Percentiles rank a stretch among this genome's conserved stretches.
Evolutionary conservation across 2,113 vertebrate genomes (phyloP).

Genomic region (Isichthys henryi): DNA sequence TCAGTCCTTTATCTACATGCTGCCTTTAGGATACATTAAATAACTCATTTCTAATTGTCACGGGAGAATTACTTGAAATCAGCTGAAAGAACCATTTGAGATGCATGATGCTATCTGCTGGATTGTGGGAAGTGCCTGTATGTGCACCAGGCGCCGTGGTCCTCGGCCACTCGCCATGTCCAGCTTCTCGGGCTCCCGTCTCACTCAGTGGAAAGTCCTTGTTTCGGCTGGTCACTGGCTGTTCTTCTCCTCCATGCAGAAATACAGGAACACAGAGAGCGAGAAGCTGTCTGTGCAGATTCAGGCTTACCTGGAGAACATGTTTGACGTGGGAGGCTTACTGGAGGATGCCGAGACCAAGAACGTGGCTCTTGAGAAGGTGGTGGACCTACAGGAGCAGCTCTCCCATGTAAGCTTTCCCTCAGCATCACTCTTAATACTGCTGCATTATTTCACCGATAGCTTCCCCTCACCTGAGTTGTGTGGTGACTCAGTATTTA

Average conservation of each 20-base stretch:
- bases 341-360: slow-evolving; percentile 95
- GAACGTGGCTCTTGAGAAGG: slow-evolving; percentile 94
- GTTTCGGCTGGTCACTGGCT: background rate
- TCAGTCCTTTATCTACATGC: background rate
- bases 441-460: background rate
- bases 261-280: slow-evolving; percentile 90
- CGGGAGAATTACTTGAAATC: background rate
- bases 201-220: background rate
- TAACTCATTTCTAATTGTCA: background rate
- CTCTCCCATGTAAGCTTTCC: slow-evolving; percentile 79
- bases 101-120: background rate
- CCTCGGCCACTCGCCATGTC: background rate
- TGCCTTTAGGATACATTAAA: background rate
- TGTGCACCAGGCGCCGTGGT: background rate
- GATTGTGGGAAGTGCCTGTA: background rate
- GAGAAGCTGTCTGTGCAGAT: slow-evolving; percentile 97
- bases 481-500: background rate
- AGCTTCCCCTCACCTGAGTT: background rate
- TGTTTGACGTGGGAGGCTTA: slow-evolving; percentile 93
- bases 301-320: slow-evolving; percentile 94
- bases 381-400: slow-evolving; percentile 94
- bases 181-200: background rate
- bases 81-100: background rate
- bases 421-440: background rate
- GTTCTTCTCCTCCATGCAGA: slow-evolving; percentile 53